Conservation (phyloP, 2,888 invertebrate genomes). For the Muschampia plurimacula region DNA sequence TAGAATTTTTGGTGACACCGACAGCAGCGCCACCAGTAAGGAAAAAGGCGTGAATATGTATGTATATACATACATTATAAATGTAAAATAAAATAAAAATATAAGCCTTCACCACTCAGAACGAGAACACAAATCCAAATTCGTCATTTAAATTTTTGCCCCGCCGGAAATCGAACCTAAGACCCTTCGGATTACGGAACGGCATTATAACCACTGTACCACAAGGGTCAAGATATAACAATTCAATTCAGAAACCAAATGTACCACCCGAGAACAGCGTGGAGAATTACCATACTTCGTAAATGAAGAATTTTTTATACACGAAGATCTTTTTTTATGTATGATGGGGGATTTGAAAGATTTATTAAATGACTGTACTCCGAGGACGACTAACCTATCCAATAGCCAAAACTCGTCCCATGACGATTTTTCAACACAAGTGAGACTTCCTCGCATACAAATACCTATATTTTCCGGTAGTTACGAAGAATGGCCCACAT, state of each 20-base stretch:
- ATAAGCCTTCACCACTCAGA: no score
- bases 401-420: background rate
- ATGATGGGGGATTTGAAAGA: background rate
- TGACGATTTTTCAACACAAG: background rate
- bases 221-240: no score
- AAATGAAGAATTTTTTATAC: constrained; percentile 4
- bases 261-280: background rate
- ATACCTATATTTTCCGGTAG: background rate
- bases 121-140: no score
- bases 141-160: no score
- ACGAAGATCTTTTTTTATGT: background rate
- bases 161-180: no score
- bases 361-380: background rate
- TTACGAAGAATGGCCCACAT: background rate
- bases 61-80: no score
- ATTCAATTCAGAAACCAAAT: background rate
- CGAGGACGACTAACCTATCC: background rate
- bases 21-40: no score
- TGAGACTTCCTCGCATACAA: background rate
- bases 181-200: no score
- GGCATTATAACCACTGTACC: no score
- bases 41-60: no score
- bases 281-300: background rate
- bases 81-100: no score
- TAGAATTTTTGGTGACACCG: no score